phyloP scores from a whole-genome alignment of 2,113 vertebrate genomes.

The Formicarius rufipectus region DNA sequence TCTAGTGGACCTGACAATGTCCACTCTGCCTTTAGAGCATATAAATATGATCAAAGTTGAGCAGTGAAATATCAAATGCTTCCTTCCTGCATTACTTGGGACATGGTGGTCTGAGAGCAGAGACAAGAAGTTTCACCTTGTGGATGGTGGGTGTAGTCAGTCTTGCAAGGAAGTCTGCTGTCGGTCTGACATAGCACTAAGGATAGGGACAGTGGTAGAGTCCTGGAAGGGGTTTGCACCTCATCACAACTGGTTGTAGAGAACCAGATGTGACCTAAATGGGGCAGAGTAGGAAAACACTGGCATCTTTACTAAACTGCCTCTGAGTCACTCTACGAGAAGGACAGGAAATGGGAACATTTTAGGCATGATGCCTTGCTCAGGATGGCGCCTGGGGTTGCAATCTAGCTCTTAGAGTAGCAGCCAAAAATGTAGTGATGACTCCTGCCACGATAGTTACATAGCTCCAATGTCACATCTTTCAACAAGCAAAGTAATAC shows the following conservation, averaged over 20 bases:
- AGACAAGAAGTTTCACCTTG: neutral
- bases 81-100: neutral
- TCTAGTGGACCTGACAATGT: neutral
- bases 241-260: neutral
- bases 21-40: neutral
- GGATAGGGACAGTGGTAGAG: neutral
- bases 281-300: neutral
- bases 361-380: neutral
- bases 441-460: constrained; percentile 35
- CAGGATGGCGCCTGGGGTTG: neutral
- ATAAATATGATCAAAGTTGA: neutral
- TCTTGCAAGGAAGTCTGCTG: neutral
- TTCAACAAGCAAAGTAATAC: constrained; percentile 7
- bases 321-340: neutral
- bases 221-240: neutral
- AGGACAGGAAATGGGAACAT: neutral
- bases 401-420: neutral
- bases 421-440: neutral
- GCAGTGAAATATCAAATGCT: neutral
- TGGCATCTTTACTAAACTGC: neutral
- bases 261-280: neutral
- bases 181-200: neutral
- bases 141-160: neutral
- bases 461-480: neutral
- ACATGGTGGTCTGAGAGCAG: neutral